Conservation (phyloP, 35 echinoderm and acorn worm genomes). For the Apostichopus japonicus region DNA sequence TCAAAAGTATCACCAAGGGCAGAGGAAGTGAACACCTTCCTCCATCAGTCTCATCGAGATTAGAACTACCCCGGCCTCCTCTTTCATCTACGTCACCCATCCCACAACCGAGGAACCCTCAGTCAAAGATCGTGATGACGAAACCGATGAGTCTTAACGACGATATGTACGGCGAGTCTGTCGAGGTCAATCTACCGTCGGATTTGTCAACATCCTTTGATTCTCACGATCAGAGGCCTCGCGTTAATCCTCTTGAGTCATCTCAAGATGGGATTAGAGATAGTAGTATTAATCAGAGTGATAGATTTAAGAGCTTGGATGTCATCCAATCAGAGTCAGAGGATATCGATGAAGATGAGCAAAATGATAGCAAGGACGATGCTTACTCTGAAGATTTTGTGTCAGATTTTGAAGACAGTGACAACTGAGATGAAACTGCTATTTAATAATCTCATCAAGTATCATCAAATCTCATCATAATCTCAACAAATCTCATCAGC, state of each 20-base stretch:
- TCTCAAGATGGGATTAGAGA: neutral
- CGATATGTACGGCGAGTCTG: neutral
- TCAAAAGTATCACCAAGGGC: neutral
- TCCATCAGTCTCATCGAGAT: neutral
- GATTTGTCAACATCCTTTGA: conserved; percentile 19
- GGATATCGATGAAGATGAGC: neutral
- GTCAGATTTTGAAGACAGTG: conserved; percentile 9
- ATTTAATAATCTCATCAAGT: too few relatives aligned
- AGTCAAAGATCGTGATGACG: neutral
- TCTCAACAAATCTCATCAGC: too few relatives aligned
- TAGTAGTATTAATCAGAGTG: neutral
- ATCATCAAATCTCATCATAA: too few relatives aligned
- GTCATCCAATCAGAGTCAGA: conserved; percentile 17
- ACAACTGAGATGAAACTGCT: neutral
- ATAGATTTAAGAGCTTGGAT: neutral
- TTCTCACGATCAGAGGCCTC: neutral
- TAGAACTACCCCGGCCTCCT: neutral
- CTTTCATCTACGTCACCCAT: conserved; percentile 6
- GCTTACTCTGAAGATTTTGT: conserved; percentile 28
- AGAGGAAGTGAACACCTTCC: neutral
- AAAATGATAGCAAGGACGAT: neutral
- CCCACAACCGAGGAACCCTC: neutral
- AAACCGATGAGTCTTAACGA: conserved; percentile 1
- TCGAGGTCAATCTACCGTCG: conserved; percentile 18
- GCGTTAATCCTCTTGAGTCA: neutral